Conservation (phyloP, 2,113 vertebrate genomes). For the Chaenogobius annularis region DNA sequence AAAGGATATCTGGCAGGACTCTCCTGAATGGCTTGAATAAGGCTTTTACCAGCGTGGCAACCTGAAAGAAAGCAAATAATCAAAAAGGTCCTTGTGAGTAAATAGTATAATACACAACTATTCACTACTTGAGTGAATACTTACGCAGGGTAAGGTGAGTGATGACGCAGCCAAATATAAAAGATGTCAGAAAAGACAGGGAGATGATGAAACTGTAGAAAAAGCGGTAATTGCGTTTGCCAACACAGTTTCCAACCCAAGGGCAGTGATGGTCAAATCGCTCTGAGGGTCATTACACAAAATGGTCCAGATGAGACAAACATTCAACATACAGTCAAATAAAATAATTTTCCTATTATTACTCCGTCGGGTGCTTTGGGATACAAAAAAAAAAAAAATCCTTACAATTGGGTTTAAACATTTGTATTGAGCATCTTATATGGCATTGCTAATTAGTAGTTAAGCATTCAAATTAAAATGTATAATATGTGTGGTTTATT, state of each 20-base stretch:
- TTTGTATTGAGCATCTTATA: neutral
- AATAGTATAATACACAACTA: neutral
- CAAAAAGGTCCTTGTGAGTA: neutral
- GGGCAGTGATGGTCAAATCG: conserved; percentile 97
- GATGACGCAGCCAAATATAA: conserved; percentile 94
- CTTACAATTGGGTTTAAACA: too few relatives aligned
- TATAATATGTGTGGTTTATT: neutral
- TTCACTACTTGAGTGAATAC: conserved; percentile 27
- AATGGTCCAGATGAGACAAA: conserved; percentile 1
- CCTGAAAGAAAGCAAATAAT: conserved; percentile 68
- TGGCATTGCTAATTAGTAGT: neutral
- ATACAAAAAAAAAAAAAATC: neutral
- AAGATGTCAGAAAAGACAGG: conserved; percentile 94
- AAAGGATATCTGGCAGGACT: conserved; percentile 98
- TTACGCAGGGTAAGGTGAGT: conserved; percentile 89
- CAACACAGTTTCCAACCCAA: conserved; percentile 98
- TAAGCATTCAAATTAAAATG: neutral
- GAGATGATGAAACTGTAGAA: conserved; percentile 97
- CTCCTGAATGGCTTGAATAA: conserved; percentile 85
- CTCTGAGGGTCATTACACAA: conserved; percentile 71
- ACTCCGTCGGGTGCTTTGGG: neutral
- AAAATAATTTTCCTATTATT: neutral
- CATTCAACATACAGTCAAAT: neutral
- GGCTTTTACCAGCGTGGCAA: conserved; percentile 80
- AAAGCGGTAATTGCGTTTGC: conserved; percentile 94